Percentiles rank a stretch among this genome's conserved stretches.
Evolutionary conservation across 2,888 invertebrate species (phyloP).

Genomic region (Tetheella fluctuosa): DNA sequence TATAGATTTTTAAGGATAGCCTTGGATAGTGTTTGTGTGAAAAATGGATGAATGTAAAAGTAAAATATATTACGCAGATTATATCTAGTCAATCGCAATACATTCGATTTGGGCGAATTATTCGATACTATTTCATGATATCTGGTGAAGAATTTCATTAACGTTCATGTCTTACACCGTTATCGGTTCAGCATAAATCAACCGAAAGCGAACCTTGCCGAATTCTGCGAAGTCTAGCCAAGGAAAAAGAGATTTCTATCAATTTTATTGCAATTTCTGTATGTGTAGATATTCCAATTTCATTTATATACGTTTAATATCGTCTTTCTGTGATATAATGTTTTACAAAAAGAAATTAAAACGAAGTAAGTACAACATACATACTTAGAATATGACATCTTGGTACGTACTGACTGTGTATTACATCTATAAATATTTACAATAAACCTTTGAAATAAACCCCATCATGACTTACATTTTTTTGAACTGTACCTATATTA

Average conservation of each 20-base stretch:
- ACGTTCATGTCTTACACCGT: conserved; percentile 5
- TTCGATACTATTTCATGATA: conserved; percentile 4
- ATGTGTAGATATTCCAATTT: not conserved
- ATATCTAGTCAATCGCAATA: not conserved
- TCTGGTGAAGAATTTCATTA: conserved; percentile 4
- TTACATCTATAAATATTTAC: too few relatives aligned
- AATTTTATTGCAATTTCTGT: not conserved
- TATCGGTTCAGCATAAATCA: conserved; percentile 7
- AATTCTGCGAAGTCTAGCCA: conserved; percentile 5
- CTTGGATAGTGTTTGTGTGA: too few relatives aligned
- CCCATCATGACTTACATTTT: too few relatives aligned
- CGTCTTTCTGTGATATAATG: not conserved
- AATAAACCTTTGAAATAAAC: too few relatives aligned
- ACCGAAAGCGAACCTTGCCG: conserved; percentile 5
- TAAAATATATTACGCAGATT: too few relatives aligned
- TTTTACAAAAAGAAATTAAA: too few relatives aligned
- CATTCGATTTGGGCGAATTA: not conserved
- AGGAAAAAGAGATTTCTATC: not conserved
- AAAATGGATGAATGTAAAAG: too few relatives aligned
- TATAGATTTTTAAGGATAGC: too few relatives aligned
- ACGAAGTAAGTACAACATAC: too few relatives aligned
- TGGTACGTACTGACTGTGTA: too few relatives aligned
- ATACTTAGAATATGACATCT: too few relatives aligned
- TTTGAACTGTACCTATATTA: too few relatives aligned
- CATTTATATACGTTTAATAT: not conserved